Evolutionary conservation across 2,113 vertebrate species (phyloP).

Genomic region (Picathartes gymnocephalus): DNA sequence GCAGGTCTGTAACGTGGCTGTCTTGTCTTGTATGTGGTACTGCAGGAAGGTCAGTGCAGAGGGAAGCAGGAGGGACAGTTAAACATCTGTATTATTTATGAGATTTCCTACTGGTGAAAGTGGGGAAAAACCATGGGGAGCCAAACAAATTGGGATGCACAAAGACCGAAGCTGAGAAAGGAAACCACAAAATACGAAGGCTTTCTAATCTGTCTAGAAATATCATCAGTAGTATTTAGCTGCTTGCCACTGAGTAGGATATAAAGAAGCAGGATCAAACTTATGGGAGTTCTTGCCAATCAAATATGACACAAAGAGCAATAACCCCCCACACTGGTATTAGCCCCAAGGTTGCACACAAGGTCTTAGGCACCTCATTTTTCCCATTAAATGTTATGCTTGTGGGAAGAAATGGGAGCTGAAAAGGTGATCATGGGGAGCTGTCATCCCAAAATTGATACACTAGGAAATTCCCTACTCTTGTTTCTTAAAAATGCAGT

Average conservation of each 20-base stretch:
- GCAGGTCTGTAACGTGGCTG: background rate
- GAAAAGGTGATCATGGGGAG: background rate
- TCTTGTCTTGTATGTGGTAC: background rate
- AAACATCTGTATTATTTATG: background rate
- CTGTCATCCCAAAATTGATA: background rate
- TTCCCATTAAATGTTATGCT: background rate
- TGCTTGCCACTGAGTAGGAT: background rate
- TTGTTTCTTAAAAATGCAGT: background rate
- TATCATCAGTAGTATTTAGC: background rate
- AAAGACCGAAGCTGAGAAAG: background rate
- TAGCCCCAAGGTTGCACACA: background rate
- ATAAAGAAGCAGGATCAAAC: background rate
- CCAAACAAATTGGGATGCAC: background rate
- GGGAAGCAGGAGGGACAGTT: background rate
- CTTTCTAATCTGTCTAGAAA: background rate
- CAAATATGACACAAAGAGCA: background rate
- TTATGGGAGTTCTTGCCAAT: background rate
- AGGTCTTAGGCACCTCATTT: background rate
- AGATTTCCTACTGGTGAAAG: background rate
- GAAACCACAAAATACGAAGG: background rate
- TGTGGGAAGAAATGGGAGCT: background rate
- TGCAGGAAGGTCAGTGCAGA: background rate
- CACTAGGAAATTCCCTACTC: rapidly evolving
- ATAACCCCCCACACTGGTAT: rapidly evolving
- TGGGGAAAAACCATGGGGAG: background rate